phyloP scores from a whole-genome alignment of 1,140 invertebrate species.

The Himalopsyche phryganea region DNA sequence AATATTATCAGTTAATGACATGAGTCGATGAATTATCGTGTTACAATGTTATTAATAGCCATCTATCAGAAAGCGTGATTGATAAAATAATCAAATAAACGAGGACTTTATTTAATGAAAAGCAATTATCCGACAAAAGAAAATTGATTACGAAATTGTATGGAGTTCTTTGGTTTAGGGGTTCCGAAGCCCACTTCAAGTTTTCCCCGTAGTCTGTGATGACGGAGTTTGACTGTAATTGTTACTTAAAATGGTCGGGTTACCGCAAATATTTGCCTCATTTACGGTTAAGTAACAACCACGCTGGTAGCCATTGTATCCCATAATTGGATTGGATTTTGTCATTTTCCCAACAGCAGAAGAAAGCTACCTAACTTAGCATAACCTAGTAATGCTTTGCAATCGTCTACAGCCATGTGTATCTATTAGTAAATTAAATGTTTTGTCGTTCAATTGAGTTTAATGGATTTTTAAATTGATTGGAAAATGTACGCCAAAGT shows the following conservation, averaged over 20 bases:
- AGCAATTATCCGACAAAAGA: slow-evolving; percentile 29
- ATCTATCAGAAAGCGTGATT: too few species aligned
- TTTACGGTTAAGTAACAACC: slow-evolving; percentile 31
- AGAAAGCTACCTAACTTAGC: slow-evolving; percentile 15
- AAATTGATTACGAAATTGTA: slow-evolving; percentile 31
- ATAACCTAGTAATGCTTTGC: neutral
- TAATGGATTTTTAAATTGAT: slow-evolving; percentile 26
- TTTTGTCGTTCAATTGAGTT: slow-evolving; percentile 16
- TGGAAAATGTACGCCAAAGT: slow-evolving; percentile 8
- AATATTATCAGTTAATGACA: too few species aligned
- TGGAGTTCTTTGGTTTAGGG: neutral
- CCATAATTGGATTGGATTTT: slow-evolving; percentile 33
- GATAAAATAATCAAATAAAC: too few species aligned
- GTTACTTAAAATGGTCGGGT: slow-evolving; percentile 30
- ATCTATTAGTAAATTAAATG: slow-evolving; percentile 31
- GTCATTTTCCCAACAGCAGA: slow-evolving; percentile 22
- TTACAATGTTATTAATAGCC: too few species aligned
- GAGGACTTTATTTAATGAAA: slow-evolving; percentile 10
- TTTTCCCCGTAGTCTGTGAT: slow-evolving; percentile 12
- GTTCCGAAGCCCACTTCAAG: neutral
- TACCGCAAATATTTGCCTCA: slow-evolving; percentile 33
- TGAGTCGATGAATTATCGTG: too few species aligned
- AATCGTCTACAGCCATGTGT: neutral
- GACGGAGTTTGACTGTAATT: slow-evolving; percentile 28
- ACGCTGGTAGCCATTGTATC: slow-evolving; percentile 15